Conservation (phyloP, 2,888 invertebrate species). For the Pemphredon lugubris region DNA sequence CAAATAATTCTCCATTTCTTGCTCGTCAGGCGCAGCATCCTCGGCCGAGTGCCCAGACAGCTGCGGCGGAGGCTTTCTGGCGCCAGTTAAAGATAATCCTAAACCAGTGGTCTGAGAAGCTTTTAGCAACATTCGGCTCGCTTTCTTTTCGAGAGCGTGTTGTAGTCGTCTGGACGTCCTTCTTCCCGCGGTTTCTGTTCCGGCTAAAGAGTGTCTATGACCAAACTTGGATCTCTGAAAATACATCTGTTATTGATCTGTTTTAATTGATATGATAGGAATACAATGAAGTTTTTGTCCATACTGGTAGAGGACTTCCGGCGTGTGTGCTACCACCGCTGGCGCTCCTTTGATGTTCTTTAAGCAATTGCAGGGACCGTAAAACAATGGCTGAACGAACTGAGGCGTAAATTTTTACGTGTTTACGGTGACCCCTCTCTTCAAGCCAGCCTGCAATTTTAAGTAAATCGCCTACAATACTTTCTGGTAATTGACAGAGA, state of each 20-base stretch:
- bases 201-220: no score
- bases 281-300: slow-evolving; percentile 89
- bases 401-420: slow-evolving; percentile 88
- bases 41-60: slow-evolving; percentile 73
- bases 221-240: no score
- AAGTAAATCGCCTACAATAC: slow-evolving; percentile 87
- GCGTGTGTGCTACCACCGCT: slow-evolving; percentile 89
- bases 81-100: slow-evolving; percentile 85
- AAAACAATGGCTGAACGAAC: slow-evolving; percentile 90
- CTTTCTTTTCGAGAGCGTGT: slow-evolving; percentile 86
- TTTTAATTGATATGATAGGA: no score
- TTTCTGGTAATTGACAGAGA: slow-evolving; percentile 87
- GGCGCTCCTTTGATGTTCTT: slow-evolving; percentile 90
- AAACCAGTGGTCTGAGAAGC: slow-evolving; percentile 93
- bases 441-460: slow-evolving; percentile 94
- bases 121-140: slow-evolving; percentile 87
- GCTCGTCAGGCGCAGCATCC: slow-evolving; percentile 84
- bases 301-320: slow-evolving; percentile 85
- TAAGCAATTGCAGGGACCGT: slow-evolving; percentile 88
- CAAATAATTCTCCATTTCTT: slow-evolving; percentile 92
- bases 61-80: slow-evolving; percentile 82
- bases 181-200: no score
- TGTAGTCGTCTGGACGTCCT: slow-evolving; percentile 91
- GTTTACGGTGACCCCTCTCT: slow-evolving; percentile 88
- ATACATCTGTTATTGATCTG: no score